These are phyloP conservation scores for Mycteria americana DNA, from an alignment of 2,797 vertebrate species.

Conservation along the genomic window DNA sequence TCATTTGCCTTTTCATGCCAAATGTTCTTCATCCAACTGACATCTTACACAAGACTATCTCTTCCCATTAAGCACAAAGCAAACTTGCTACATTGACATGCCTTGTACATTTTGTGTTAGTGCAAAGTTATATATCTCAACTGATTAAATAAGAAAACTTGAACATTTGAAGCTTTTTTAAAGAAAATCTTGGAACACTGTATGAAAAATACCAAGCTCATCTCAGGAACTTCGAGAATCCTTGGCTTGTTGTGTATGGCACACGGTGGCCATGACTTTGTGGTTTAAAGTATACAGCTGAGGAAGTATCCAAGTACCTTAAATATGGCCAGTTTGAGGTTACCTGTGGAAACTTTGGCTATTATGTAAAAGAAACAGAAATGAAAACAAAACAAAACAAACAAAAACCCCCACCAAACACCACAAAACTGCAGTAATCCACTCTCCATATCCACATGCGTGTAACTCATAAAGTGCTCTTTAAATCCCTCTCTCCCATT, in stretches of 20 bases:
- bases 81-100: background rate
- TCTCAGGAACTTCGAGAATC: background rate
- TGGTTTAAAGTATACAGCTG: background rate
- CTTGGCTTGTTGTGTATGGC: background rate
- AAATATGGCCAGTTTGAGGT: background rate
- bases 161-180: background rate
- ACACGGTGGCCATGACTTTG: background rate
- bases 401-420: background rate
- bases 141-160: background rate
- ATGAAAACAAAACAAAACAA: background rate
- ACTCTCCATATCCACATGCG: background rate
- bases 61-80: background rate
- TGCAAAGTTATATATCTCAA: background rate
- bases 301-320: background rate
- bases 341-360: background rate
- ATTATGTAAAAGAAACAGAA: background rate
- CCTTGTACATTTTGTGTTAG: background rate
- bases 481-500: background rate
- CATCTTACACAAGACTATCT: background rate
- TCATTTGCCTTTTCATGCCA: background rate
- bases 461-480: background rate
- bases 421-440: background rate
- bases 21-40: background rate
- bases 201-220: background rate
- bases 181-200: background rate